These are phyloP conservation scores for Fregata magnificens DNA, from an alignment of 2,113 vertebrate species.

Conservation along the genomic window DNA sequence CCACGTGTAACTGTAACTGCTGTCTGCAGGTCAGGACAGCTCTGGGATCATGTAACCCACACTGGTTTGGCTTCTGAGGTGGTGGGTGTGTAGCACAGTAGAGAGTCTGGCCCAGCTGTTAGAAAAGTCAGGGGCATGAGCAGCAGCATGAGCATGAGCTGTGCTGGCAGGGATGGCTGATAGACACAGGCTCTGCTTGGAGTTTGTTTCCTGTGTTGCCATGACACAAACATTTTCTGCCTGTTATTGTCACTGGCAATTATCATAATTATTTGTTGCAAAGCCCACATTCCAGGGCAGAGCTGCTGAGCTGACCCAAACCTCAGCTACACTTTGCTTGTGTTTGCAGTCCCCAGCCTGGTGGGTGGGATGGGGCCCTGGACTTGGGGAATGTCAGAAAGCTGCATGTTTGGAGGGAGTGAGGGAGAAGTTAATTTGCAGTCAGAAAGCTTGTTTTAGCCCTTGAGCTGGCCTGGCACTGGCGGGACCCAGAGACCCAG, in stretches of 20 bases:
- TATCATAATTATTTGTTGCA: neutral
- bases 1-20: rapidly evolving
- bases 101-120: neutral
- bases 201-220: constrained; percentile 16
- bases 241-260: constrained; percentile 28
- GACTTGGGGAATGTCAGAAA: neutral
- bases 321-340: neutral
- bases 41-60: rapidly evolving
- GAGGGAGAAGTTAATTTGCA: neutral
- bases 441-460: neutral
- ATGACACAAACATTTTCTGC: neutral
- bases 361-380: neutral
- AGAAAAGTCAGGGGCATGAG: neutral
- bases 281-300: neutral
- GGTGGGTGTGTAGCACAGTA: rapidly evolving
- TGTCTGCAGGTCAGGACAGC: neutral
- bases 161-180: neutral
- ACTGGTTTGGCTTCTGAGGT: neutral
- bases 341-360: neutral
- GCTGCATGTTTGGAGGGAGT: neutral
- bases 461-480: neutral
- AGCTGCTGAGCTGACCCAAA: constrained; percentile 10
- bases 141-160: neutral
- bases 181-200: neutral
- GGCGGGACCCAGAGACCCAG: neutral